Evolutionary conservation across 2,888 invertebrate genomes (phyloP).

Genomic region (Drosophila prostipennis): DNA sequence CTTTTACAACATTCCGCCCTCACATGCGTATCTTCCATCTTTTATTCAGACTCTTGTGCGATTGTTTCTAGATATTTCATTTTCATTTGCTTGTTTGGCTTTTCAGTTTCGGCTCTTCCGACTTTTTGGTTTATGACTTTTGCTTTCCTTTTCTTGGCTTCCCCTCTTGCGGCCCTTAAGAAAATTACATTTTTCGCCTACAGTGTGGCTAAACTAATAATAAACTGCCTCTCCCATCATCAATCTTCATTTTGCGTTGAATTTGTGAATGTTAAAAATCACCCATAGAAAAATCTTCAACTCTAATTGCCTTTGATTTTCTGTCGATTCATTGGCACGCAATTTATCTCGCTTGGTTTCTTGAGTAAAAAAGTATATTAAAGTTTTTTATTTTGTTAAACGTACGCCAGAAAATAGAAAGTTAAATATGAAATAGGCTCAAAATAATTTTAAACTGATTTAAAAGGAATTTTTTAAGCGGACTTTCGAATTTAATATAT

Average conservation of each 20-base stretch:
- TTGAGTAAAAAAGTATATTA: background rate
- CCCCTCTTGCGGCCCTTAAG: slow-evolving; percentile 34
- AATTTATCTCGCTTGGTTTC: slow-evolving; percentile 55
- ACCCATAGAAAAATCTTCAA: slow-evolving; percentile 58
- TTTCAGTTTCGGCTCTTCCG: slow-evolving; percentile 15
- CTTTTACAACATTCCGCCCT: slow-evolving; percentile 68
- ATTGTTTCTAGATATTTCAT: slow-evolving; percentile 72
- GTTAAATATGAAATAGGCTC: background rate
- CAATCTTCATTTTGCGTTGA: slow-evolving; percentile 74
- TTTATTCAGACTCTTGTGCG: slow-evolving; percentile 47
- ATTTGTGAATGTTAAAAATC: slow-evolving; percentile 44
- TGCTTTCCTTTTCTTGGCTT: slow-evolving; percentile 45
- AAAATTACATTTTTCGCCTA: slow-evolving; percentile 64
- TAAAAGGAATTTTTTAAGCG: too few relatives aligned
- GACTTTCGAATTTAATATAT: too few relatives aligned
- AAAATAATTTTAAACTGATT: too few relatives aligned
- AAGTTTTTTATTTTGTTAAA: background rate
- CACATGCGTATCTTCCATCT: slow-evolving; percentile 50
- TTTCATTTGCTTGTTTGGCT: slow-evolving; percentile 43
- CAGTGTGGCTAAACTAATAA: slow-evolving; percentile 62
- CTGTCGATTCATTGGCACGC: slow-evolving; percentile 61
- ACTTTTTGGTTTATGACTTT: slow-evolving; percentile 67
- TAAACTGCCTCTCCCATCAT: slow-evolving; percentile 59
- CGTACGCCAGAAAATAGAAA: background rate
- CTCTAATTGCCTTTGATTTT: slow-evolving; percentile 67